A percentile compares a stretch with the other conserved stretches of the same genome.
phyloP scores from a whole-genome alignment of 30 jellyfish, hydroid and myxozoan species.

The Aurelia sp. region DNA sequence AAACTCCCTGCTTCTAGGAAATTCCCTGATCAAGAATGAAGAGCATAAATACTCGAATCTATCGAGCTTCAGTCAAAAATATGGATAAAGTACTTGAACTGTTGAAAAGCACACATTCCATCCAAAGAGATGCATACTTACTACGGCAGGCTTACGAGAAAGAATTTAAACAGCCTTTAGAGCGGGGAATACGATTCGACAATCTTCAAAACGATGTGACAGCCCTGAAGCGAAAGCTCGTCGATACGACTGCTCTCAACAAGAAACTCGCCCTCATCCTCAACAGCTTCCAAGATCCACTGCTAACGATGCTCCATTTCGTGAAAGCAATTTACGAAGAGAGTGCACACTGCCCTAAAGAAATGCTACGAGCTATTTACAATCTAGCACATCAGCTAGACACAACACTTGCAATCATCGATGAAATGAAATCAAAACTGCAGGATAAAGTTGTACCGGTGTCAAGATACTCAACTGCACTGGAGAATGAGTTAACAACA shows the following conservation, averaged over 20 bases:
- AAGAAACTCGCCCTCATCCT: slow-evolving; percentile 6
- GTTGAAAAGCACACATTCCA: no score
- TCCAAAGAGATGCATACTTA: no score
- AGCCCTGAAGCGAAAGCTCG: no score
- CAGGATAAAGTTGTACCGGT: background rate
- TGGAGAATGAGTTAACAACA: slow-evolving; percentile 12
- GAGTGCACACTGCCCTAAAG: background rate
- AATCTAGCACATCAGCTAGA: background rate
- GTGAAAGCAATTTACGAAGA: slow-evolving; percentile 3
- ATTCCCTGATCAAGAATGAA: no score
- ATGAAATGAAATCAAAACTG: slow-evolving; percentile 2
- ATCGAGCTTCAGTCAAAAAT: no score
- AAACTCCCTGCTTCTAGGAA: no score
- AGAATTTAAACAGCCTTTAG: no score
- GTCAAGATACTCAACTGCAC: background rate
- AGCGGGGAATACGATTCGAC: no score
- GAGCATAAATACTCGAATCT: no score
- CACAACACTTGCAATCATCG: background rate
- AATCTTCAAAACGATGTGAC: no score
- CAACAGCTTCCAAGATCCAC: slow-evolving; percentile 9
- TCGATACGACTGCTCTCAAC: background rate
- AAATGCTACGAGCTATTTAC: background rate
- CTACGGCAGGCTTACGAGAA: no score
- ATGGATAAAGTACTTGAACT: no score
- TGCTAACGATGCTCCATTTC: background rate